These are phyloP conservation scores for Brachyhypopomus gauderio DNA, from an alignment of 2,113 vertebrate species.

Conservation along the genomic window DNA sequence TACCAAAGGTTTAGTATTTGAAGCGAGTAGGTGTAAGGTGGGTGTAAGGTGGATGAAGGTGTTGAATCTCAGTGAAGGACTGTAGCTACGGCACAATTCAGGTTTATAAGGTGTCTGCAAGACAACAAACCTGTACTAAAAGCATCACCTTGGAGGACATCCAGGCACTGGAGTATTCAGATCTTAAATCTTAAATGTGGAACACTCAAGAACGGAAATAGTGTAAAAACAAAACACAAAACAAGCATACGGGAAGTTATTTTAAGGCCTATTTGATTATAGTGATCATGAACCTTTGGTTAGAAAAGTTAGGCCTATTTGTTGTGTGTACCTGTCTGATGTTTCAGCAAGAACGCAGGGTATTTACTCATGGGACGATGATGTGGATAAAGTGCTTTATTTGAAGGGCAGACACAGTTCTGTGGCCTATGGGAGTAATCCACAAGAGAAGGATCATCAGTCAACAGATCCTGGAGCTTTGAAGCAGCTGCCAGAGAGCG, in stretches of 20 bases:
- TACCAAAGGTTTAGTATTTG: background rate
- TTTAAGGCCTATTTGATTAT: background rate
- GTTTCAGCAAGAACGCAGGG: background rate
- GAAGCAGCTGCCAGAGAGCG: background rate
- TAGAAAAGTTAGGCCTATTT: background rate
- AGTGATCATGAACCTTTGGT: background rate
- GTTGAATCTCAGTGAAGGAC: background rate
- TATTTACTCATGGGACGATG: background rate
- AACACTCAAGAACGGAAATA: slow-evolving; percentile 4
- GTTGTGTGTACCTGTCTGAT: background rate
- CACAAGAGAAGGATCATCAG: background rate
- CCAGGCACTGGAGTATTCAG: slow-evolving; percentile 1
- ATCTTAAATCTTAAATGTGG: slow-evolving; percentile 16
- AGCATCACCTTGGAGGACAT: slow-evolving; percentile 16
- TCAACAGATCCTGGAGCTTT: background rate
- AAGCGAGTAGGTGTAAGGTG: slow-evolving; percentile 2
- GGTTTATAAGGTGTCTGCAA: slow-evolving; percentile 29
- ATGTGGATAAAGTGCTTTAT: background rate
- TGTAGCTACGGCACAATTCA: background rate
- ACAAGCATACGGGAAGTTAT: no score
- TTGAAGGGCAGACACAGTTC: background rate
- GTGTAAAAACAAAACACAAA: background rate
- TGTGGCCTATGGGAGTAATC: background rate
- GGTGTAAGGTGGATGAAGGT: background rate
- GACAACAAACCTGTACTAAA: slow-evolving; percentile 31